Evolutionary conservation across 2,797 vertebrate genomes (phyloP).

Genomic region (Vireo griseus): DNA sequence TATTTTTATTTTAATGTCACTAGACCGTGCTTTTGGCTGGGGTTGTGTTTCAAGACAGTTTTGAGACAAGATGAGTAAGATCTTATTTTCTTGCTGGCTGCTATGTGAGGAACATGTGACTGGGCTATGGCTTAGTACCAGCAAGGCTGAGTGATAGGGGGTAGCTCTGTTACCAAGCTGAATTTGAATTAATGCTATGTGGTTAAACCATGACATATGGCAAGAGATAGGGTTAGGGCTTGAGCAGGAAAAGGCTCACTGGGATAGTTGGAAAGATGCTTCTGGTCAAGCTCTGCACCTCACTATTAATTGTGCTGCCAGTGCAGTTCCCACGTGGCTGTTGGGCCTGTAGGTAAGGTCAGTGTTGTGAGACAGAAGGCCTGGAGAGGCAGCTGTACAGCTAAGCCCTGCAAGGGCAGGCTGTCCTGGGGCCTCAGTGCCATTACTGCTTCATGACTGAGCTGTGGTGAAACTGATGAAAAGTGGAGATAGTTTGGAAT

Average conservation of each 20-base stretch:
- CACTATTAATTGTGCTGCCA: background rate
- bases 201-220: background rate
- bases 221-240: background rate
- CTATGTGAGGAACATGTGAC: background rate
- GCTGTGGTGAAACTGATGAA: background rate
- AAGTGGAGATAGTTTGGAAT: background rate
- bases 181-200: background rate
- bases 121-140: background rate
- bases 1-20: slow-evolving; percentile 88
- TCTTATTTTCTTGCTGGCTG: slow-evolving; percentile 14
- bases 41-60: slow-evolving; percentile 6
- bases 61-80: background rate
- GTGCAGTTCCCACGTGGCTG: background rate
- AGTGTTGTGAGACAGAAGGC: background rate
- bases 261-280: background rate
- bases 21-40: slow-evolving; percentile 39
- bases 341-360: background rate
- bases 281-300: background rate
- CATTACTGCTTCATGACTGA: rapidly evolving
- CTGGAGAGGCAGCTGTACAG: background rate
- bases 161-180: background rate
- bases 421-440: background rate
- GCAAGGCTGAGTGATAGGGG: background rate
- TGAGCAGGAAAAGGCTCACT: background rate
- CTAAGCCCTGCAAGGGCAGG: background rate